A percentile compares a stretch with the other conserved stretches of the same genome.
Conservation (phyloP, 2,797 vertebrate genomes). For the Cuniculus paca region DNA sequence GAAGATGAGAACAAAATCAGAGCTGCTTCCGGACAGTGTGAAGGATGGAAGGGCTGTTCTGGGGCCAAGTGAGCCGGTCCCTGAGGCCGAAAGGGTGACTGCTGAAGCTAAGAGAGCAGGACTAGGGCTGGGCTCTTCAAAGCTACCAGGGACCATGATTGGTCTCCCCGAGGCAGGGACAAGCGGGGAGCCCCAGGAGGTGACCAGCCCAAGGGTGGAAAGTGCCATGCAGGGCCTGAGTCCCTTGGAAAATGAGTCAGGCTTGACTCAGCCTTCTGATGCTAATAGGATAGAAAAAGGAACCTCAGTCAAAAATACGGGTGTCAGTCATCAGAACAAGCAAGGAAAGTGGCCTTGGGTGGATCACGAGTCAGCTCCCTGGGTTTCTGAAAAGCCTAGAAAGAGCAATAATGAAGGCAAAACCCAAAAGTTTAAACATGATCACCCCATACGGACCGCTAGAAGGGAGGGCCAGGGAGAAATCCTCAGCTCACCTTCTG, state of each 20-base stretch:
- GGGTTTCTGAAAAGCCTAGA: slow-evolving; percentile 79
- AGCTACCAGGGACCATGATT: accelerated
- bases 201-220: accelerated
- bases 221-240: background rate
- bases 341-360: slow-evolving; percentile 64
- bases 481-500: background rate
- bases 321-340: background rate
- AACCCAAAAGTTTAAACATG: slow-evolving; percentile 77
- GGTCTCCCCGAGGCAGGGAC: accelerated
- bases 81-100: accelerated
- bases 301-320: background rate
- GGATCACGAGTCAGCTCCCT: slow-evolving; percentile 43
- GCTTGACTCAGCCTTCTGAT: background rate
- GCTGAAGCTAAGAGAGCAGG: accelerated
- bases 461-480: slow-evolving; percentile 32
- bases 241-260: background rate
- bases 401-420: slow-evolving; percentile 83
- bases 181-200: accelerated
- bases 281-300: background rate
- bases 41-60: accelerated
- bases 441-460: slow-evolving; percentile 1
- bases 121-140: accelerated
- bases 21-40: background rate
- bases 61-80: background rate
- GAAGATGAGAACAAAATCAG: background rate